Evolutionary conservation across 2,888 invertebrate species (phyloP).

Genomic region (Cerastis leucographa): DNA sequence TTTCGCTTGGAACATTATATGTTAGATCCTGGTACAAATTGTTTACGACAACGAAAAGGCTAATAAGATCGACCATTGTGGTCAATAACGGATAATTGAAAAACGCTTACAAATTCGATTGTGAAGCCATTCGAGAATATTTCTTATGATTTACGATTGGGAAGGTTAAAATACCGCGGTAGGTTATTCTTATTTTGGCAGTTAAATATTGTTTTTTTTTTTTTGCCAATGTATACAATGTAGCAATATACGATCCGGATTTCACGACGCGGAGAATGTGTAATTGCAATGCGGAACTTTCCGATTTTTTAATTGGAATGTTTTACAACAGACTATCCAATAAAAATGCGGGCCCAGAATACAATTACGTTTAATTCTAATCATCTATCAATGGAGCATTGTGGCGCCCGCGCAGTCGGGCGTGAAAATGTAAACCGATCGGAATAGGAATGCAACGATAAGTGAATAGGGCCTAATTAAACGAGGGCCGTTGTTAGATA

Average conservation of each 20-base stretch:
- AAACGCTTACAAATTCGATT: conserved; percentile 89
- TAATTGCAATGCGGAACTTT: conserved; percentile 34
- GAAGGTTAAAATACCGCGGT: conserved; percentile 77
- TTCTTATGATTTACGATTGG: conserved; percentile 85
- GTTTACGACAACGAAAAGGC: conserved; percentile 85
- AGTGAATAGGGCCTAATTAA: conserved; percentile 88
- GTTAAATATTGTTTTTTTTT: conserved; percentile 70
- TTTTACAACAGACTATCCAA: conserved; percentile 50
- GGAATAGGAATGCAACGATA: conserved; percentile 84
- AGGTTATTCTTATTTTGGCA: conserved; percentile 71
- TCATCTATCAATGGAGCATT: conserved; percentile 78
- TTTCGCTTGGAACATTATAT: conserved; percentile 65
- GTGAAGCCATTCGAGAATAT: conserved; percentile 83
- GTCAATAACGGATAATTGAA: conserved; percentile 90
- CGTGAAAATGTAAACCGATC: conserved; percentile 84
- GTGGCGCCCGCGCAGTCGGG: conserved; percentile 77
- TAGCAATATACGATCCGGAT: conserved; percentile 53
- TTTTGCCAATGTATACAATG: conserved; percentile 61
- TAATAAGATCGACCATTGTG: conserved; percentile 86
- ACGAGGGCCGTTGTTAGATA: conserved; percentile 81
- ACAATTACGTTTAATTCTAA: conserved; percentile 75
- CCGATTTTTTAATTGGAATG: conserved; percentile 46
- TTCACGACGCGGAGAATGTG: conserved; percentile 37
- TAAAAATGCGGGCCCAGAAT: conserved; percentile 58
- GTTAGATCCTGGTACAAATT: conserved; percentile 79